Evolutionary conservation across 2,888 invertebrate species (phyloP).

Genomic region (Cephus rjabovi): DNA sequence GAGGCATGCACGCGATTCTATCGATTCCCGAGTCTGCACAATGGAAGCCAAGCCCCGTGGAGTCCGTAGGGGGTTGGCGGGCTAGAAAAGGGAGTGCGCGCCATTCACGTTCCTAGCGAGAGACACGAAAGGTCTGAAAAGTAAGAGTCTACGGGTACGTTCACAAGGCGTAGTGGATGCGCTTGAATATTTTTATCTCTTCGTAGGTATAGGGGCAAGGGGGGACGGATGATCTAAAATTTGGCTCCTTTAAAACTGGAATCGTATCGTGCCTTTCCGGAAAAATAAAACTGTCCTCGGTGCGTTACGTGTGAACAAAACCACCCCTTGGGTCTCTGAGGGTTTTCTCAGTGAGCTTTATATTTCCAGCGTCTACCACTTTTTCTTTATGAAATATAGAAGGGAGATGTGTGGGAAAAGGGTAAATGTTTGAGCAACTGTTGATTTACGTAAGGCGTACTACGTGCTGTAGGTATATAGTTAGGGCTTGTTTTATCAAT

Average conservation of each 20-base stretch:
- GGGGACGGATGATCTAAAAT: not conserved
- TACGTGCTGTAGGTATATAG: not conserved
- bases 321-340: not conserved
- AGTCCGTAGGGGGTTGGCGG: constrained; percentile 24
- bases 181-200: not conserved
- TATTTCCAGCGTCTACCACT: not conserved
- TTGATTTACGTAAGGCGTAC: not conserved
- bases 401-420: not conserved
- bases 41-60: constrained; percentile 32
- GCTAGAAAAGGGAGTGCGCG: constrained; percentile 23
- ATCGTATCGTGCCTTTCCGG: not conserved
- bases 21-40: constrained; percentile 54
- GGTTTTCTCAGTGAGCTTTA: not conserved
- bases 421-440: not conserved
- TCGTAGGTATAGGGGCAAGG: not conserved
- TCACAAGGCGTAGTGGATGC: constrained; percentile 5
- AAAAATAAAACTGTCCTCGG: not conserved
- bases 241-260: not conserved
- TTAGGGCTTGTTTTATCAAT: not conserved
- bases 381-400: not conserved
- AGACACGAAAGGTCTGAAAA: constrained; percentile 39
- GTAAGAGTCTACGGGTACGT: constrained; percentile 42
- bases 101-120: constrained; percentile 42
- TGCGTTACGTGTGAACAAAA: not conserved
- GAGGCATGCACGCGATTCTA: constrained; percentile 58